Conservation (phyloP, 2,797 vertebrate genomes). For the Pogoniulus pusillus region DNA sequence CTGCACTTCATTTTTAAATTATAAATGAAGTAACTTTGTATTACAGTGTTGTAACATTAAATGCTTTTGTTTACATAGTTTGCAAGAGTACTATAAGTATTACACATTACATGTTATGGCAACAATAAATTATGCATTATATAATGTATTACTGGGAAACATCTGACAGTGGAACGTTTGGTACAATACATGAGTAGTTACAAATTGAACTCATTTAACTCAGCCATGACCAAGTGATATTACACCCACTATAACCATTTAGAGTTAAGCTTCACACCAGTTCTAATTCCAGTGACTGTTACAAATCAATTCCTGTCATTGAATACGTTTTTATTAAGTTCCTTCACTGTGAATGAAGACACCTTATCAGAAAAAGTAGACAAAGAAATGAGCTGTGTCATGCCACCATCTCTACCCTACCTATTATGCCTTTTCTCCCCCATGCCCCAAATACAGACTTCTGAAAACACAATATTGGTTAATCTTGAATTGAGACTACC, state of each 20-base stretch:
- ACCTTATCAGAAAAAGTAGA: not conserved
- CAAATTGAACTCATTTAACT: not conserved
- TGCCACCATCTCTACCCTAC: too few species aligned
- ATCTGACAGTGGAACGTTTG: not conserved
- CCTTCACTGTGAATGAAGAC: not conserved
- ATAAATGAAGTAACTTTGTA: not conserved
- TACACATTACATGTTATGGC: not conserved
- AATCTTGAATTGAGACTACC: not conserved
- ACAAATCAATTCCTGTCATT: not conserved
- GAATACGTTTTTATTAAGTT: not conserved
- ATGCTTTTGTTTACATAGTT: not conserved
- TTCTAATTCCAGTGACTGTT: not conserved
- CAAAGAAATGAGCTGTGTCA: not conserved
- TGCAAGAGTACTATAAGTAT: not conserved
- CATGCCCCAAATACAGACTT: not conserved
- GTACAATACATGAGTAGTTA: not conserved
- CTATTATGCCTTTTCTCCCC: not conserved
- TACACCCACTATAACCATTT: not conserved
- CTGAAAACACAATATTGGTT: not conserved
- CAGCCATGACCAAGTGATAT: not conserved
- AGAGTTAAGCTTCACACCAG: not conserved
- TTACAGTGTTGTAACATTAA: not conserved
- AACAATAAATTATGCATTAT: not conserved
- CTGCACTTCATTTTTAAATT: not conserved
- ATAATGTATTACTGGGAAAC: not conserved